A percentile compares a stretch with the other conserved stretches of the same genome.
phyloP scores from a whole-genome alignment of 1,140 invertebrate genomes.

The Globodera rostochiensis region DNA sequence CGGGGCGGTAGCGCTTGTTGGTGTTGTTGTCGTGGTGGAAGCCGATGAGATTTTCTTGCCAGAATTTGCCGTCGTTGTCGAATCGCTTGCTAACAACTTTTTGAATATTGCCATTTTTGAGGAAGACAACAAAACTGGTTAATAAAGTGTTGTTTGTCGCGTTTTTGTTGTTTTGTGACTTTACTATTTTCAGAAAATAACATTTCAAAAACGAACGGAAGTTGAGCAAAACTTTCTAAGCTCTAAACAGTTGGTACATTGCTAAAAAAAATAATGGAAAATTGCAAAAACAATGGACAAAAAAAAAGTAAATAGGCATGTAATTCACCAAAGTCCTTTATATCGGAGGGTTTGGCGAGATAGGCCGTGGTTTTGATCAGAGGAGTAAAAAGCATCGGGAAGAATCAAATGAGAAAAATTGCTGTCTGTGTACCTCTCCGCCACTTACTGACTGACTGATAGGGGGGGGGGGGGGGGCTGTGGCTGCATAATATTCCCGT shows the following conservation, averaged over 20 bases:
- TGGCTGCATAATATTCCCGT: not conserved
- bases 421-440: not conserved
- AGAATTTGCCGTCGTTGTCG: not conserved
- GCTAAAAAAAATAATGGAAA: conserved; percentile 15
- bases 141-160: not conserved
- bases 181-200: not conserved
- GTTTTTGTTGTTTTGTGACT: not conserved
- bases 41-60: not conserved
- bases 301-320: not conserved
- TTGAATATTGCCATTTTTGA: conserved; percentile 14
- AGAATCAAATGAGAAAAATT: not conserved
- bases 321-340: not conserved
- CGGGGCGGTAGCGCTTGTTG: not conserved
- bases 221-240: conserved; percentile 1
- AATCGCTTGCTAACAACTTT: conserved; percentile 10
- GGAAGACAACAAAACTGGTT: not conserved
- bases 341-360: no score
- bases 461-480: no score
- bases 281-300: not conserved
- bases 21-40: not conserved
- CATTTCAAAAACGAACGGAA: not conserved
- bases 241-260: not conserved
- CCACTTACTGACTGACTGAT: no score
- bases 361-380: no score
- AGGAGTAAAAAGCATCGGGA: not conserved